phyloP scores from a whole-genome alignment of 64 coral and sea anemone species.

The Anthopleura sola region DNA sequence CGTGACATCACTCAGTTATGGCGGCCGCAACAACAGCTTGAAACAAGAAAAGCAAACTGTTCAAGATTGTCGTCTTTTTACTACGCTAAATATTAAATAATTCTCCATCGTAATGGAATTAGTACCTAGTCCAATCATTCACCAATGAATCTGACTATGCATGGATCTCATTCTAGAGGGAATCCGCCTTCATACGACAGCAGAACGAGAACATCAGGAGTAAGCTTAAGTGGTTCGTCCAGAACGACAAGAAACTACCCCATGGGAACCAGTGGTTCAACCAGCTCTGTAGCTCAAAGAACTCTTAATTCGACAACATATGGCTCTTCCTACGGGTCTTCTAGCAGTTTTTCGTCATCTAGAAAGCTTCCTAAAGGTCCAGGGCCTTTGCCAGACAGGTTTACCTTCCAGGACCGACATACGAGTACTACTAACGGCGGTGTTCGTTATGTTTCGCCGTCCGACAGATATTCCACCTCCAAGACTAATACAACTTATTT shows the following conservation, averaged over 20 bases:
- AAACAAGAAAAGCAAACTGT: background rate
- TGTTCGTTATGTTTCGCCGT: background rate
- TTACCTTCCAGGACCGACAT: background rate
- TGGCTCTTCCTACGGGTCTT: background rate
- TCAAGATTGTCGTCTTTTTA: background rate
- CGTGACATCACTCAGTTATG: slow-evolving; percentile 34
- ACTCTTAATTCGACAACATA: background rate
- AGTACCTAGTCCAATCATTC: slow-evolving; percentile 4
- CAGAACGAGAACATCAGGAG: slow-evolving; percentile 1
- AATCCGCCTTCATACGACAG: background rate
- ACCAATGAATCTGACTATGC: slow-evolving; percentile 24
- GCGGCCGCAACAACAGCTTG: slow-evolving; percentile 12
- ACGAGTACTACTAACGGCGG: background rate
- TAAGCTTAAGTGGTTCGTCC: background rate
- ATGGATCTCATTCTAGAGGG: background rate
- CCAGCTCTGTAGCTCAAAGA: background rate
- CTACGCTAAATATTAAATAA: background rate
- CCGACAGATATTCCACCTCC: background rate
- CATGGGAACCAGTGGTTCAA: background rate
- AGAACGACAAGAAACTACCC: slow-evolving; percentile 12
- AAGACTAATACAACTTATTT: background rate
- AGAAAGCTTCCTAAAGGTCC: slow-evolving; percentile 40
- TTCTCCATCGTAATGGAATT: background rate
- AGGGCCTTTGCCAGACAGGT: slow-evolving; percentile 32
- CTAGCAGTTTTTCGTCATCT: too few species aligned